phyloP scores from a whole-genome alignment of 2,797 vertebrate genomes.

The Coregonus ussuriensis region DNA sequence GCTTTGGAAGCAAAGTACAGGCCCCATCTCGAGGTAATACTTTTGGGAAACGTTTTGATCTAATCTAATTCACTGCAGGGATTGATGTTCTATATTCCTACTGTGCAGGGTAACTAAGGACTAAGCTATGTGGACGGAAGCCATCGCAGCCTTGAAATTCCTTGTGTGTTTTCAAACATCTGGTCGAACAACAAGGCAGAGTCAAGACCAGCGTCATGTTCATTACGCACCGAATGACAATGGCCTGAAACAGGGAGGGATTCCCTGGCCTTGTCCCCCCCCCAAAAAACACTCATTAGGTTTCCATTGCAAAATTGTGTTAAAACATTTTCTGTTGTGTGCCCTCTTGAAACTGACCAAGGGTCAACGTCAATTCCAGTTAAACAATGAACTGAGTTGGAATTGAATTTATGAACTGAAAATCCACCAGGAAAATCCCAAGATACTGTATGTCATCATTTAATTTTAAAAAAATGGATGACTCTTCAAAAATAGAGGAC shows the following conservation, averaged over 20 bases:
- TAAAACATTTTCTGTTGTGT: background rate
- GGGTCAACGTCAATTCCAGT: background rate
- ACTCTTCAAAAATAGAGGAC: no score
- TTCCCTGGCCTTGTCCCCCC: no score
- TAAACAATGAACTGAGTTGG: background rate
- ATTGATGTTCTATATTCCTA: conserved; percentile 7
- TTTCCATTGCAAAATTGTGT: background rate
- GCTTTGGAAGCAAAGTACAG: conserved; percentile 58
- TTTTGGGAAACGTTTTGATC: background rate
- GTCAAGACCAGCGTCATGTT: background rate
- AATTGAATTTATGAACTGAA: background rate
- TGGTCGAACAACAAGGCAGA: background rate
- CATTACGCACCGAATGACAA: no score
- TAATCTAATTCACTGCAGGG: background rate
- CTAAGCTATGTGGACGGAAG: conserved; percentile 5
- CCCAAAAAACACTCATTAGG: background rate
- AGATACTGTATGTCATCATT: no score
- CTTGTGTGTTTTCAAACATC: conserved; percentile 12
- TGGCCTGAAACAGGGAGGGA: no score
- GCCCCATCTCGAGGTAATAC: conserved; percentile 61
- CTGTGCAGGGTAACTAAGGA: background rate
- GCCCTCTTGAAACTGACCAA: background rate
- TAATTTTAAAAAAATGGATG: no score
- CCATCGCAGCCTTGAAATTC: conserved; percentile 16
- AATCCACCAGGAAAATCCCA: no score